Conservation (phyloP, 2,113 vertebrate species). For the Brachionichthys hirsutus region DNA sequence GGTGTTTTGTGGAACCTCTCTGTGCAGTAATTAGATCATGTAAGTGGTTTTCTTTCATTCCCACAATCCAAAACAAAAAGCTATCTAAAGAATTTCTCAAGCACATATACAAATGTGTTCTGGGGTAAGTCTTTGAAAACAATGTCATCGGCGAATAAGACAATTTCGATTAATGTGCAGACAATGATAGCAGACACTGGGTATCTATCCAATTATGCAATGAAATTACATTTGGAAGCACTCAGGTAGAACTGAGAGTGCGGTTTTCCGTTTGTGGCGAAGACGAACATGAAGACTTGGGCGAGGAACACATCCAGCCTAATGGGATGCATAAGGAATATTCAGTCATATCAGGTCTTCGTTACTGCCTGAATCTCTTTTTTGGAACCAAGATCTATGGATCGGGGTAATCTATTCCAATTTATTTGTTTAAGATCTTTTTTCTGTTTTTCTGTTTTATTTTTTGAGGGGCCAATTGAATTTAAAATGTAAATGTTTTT, state of each 20-base stretch:
- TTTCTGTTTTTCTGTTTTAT: too few species aligned
- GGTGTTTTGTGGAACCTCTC: slow-evolving; percentile 45
- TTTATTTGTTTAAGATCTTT: too few species aligned
- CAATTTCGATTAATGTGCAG: slow-evolving; percentile 67
- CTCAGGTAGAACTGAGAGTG: slow-evolving; percentile 68
- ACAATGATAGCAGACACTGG: slow-evolving; percentile 63
- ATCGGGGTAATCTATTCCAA: too few species aligned
- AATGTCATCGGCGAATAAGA: slow-evolving; percentile 66
- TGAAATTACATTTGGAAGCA: slow-evolving; percentile 71
- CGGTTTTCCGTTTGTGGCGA: slow-evolving; percentile 36
- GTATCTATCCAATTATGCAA: slow-evolving; percentile 73
- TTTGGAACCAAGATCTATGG: too few species aligned
- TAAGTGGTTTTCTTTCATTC: slow-evolving; percentile 23
- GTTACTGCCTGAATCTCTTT: not conserved
- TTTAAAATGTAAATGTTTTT: too few species aligned
- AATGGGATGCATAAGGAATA: slow-evolving; percentile 25
- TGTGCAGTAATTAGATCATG: slow-evolving; percentile 37
- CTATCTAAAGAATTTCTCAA: slow-evolving; percentile 47
- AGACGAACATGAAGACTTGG: slow-evolving; percentile 52
- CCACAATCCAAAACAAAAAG: slow-evolving; percentile 20
- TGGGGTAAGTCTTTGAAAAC: slow-evolving; percentile 61
- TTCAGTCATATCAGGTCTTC: not conserved
- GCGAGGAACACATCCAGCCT: slow-evolving; percentile 59
- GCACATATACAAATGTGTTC: slow-evolving; percentile 52
- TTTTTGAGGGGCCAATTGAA: too few species aligned